These are phyloP conservation scores for Sinonovacula constricta DNA, from an alignment of 1,140 invertebrate species.

Conservation along the genomic window DNA sequence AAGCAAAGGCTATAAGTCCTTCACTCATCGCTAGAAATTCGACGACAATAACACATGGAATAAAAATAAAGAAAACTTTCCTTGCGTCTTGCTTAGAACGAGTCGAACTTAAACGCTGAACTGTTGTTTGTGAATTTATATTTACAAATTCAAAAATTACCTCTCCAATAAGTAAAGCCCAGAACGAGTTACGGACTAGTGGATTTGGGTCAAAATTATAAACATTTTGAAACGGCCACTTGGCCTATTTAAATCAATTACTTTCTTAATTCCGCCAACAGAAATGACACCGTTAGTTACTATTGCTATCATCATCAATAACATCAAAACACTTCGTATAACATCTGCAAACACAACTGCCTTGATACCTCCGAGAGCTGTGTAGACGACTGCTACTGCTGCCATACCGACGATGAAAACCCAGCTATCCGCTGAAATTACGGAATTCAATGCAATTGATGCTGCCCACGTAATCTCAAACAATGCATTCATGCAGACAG, in stretches of 20 bases:
- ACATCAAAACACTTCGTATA: conserved; percentile 28
- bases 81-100: conserved; percentile 17
- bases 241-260: conserved; percentile 7
- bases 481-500: background rate
- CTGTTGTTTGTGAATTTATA: conserved; percentile 4
- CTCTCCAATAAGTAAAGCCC: conserved; percentile 28
- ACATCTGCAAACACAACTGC: conserved; percentile 30
- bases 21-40: background rate
- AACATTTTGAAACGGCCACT: conserved; percentile 20
- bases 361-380: conserved; percentile 33
- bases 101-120: conserved; percentile 34
- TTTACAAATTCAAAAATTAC: background rate
- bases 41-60: conserved; percentile 11
- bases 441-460: conserved; percentile 11
- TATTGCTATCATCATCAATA: conserved; percentile 8
- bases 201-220: conserved; percentile 31
- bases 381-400: conserved; percentile 20
- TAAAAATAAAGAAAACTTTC: conserved; percentile 12
- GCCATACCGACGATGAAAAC: conserved; percentile 9
- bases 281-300: conserved; percentile 11
- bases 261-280: conserved; percentile 1
- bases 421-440: conserved; percentile 13
- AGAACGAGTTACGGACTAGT: conserved; percentile 18
- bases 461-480: conserved; percentile 21
- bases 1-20: conserved; percentile 29